Percentiles rank a stretch among this genome's conserved stretches.
Evolutionary conservation across 2,888 invertebrate species (phyloP).

Genomic region (Diabrotica balteata): DNA sequence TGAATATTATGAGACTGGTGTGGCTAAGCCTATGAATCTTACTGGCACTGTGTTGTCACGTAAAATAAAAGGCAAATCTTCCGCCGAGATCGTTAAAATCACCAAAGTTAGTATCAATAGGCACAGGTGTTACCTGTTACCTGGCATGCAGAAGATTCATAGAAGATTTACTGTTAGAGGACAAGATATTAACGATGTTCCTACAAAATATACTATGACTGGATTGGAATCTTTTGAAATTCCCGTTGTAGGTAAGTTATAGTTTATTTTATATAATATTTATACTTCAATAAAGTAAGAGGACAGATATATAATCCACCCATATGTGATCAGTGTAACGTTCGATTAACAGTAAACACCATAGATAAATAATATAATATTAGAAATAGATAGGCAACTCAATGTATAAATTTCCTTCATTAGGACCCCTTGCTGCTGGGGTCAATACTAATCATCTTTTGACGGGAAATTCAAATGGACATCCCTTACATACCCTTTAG

Average conservation of each 20-base stretch:
- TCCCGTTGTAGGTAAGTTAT: slow-evolving; percentile 71
- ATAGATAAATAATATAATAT: too few species aligned
- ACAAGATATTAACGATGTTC: slow-evolving; percentile 69
- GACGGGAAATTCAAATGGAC: too few species aligned
- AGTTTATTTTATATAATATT: slow-evolving; percentile 1
- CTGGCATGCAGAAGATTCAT: slow-evolving; percentile 70
- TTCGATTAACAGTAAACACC: too few species aligned
- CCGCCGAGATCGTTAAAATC: slow-evolving; percentile 65
- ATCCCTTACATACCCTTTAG: too few species aligned
- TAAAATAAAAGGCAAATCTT: slow-evolving; percentile 61
- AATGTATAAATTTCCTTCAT: too few species aligned
- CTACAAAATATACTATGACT: slow-evolving; percentile 71
- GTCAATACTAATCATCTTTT: too few species aligned
- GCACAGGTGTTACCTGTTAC: slow-evolving; percentile 66
- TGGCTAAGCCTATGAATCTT: slow-evolving; percentile 67
- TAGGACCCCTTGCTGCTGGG: too few species aligned
- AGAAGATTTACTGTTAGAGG: slow-evolving; percentile 70
- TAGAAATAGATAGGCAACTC: too few species aligned
- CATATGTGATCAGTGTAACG: too few species aligned
- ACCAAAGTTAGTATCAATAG: slow-evolving; percentile 66
- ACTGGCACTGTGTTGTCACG: slow-evolving; percentile 67
- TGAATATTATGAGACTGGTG: slow-evolving; percentile 72
- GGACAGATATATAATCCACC: too few species aligned
- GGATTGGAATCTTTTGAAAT: slow-evolving; percentile 72
- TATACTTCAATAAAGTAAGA: not conserved